Evolutionary conservation across 2,888 invertebrate genomes (phyloP), one percentile per base, ranked within the genome.

Genomic region (Onthophagus sagittarius): DNA sequence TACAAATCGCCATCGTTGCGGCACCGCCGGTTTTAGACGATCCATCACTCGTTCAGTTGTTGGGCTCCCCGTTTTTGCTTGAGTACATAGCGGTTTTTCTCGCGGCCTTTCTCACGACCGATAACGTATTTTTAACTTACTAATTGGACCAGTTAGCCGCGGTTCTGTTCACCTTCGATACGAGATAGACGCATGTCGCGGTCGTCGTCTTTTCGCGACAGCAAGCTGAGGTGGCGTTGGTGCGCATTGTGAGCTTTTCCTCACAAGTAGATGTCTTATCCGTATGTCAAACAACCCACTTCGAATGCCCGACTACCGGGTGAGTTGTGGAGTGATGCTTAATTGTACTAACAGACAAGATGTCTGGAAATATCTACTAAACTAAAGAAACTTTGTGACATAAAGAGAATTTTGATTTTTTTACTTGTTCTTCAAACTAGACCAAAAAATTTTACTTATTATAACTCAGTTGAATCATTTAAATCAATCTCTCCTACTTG

Each of bases 301-400:
- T 23, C 23, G 67, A 67, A 23, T 67, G 67, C 39, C 33, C 39
- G 39, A 3, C 5, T 23, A 64, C 64, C 9, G 15, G 15, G 67
- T 67, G 67, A 67, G 23, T 67, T 67, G 67, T 67, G 67, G 67
- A 67, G 67, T 67, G 67, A 67, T 31, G 67, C 31, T 67, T 67
- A 67, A 67, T 67, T 67, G 67, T 67, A 23, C 15, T n/a, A 31
- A 67, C 23, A 6, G 67, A 67, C 67, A 67, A 32, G 23, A 67
- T n/a, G 67, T 67, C 67, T 6, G 23, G 14, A 67, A 67, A n/a
- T 67, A 67, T 67, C 67, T 67, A 15, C 31, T 5, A n/a, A 31
- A 23, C 9, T 67, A 67, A 67, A 67, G 32, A 23, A 15, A 23
- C 67, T 31, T 31, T 67, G 15, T 67, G 67, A 67, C 67, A 23